These are phyloP conservation scores for Athalia circularis DNA, from an alignment of 2,888 invertebrate species.

Conservation along the genomic window DNA sequence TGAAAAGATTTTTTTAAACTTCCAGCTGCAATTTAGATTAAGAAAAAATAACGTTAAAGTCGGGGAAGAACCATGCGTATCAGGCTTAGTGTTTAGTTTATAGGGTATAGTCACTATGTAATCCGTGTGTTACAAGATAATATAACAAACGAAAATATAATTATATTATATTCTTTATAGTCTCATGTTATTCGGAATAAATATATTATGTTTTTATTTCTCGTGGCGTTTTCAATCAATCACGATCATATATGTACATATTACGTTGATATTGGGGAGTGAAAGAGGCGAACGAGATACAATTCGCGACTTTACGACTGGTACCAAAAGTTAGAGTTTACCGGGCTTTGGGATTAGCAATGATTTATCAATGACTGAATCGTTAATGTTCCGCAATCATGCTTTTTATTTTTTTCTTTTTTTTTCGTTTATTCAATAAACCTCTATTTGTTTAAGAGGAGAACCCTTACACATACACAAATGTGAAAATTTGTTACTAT, in stretches of 20 bases:
- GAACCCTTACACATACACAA: slow-evolving; percentile 25
- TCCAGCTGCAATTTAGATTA: slow-evolving; percentile 10
- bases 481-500: slow-evolving; percentile 41
- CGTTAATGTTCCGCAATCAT: slow-evolving; percentile 59
- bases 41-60: slow-evolving; percentile 49
- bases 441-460: slow-evolving; percentile 45
- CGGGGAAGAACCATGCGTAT: slow-evolving; percentile 57
- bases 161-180: slow-evolving; percentile 69
- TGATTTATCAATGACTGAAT: slow-evolving; percentile 57
- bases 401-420: slow-evolving; percentile 49
- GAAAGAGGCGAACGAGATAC: slow-evolving; percentile 9
- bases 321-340: slow-evolving; percentile 31
- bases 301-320: slow-evolving; percentile 29
- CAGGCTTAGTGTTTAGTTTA: slow-evolving; percentile 64
- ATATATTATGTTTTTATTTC: slow-evolving; percentile 68
- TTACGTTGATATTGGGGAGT: slow-evolving; percentile 61
- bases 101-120: slow-evolving; percentile 65
- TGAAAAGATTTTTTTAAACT: not conserved
- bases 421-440: slow-evolving; percentile 47
- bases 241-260: slow-evolving; percentile 65
- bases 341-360: slow-evolving; percentile 40
- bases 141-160: slow-evolving; percentile 54
- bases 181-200: slow-evolving; percentile 69
- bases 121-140: slow-evolving; percentile 64
- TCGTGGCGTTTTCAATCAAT: slow-evolving; percentile 66